A percentile compares a stretch with the other conserved stretches of the same genome.
Conservation (phyloP, 2,797 vertebrate species). For the Tiaroga cobitis region DNA sequence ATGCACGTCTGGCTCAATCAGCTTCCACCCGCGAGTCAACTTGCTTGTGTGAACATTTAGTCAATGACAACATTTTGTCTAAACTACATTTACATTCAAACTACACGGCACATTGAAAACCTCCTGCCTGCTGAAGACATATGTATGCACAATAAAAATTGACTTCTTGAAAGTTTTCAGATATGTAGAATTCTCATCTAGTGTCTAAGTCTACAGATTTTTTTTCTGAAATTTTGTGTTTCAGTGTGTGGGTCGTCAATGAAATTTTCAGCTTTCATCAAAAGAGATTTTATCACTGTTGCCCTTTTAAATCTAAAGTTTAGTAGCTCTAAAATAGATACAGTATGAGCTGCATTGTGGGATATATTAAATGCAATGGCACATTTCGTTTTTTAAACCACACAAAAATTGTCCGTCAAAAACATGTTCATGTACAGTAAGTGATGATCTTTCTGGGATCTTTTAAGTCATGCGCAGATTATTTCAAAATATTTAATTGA, state of each 20-base stretch:
- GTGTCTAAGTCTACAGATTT: too few relatives aligned
- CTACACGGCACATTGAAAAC: slow-evolving; percentile 55
- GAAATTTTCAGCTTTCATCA: slow-evolving; percentile 10
- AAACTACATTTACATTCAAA: slow-evolving; percentile 7
- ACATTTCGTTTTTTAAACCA: not conserved
- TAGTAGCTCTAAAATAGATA: slow-evolving; percentile 21
- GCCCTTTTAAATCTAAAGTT: slow-evolving; percentile 24
- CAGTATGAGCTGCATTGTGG: not conserved
- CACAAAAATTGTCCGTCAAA: not conserved
- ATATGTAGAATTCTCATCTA: slow-evolving; percentile 19
- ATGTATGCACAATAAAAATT: slow-evolving; percentile 48
- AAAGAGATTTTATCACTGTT: slow-evolving; percentile 14
- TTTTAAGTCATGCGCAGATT: not conserved
- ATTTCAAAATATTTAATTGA: not conserved
- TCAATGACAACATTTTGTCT: not conserved
- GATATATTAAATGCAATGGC: slow-evolving; percentile 5
- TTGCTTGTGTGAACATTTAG: slow-evolving; percentile 8
- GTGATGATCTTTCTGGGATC: not conserved
- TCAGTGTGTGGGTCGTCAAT: too few relatives aligned
- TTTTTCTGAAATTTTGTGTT: too few relatives aligned
- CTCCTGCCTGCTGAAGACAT: slow-evolving; percentile 61
- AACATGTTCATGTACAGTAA: not conserved
- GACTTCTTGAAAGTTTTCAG: slow-evolving; percentile 52
- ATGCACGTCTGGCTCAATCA: slow-evolving; percentile 17
- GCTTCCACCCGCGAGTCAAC: slow-evolving; percentile 20